Percentiles rank a stretch among this genome's conserved stretches.
phyloP scores from a whole-genome alignment of 2,888 invertebrate genomes.

The Cerastis leucographa region DNA sequence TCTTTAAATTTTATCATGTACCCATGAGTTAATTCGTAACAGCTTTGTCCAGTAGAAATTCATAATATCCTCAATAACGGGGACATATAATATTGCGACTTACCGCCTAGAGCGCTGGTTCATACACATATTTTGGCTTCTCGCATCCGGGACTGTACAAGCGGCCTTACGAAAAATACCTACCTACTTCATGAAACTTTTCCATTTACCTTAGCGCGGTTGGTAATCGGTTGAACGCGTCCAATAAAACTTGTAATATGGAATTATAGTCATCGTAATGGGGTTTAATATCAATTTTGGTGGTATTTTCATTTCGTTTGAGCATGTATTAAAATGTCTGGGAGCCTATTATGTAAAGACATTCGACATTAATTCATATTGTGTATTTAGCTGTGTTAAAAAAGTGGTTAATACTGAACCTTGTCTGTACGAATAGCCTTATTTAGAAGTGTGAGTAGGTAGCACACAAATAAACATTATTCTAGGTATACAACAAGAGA shows the following conservation, averaged over 20 bases:
- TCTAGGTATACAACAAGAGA: conserved; percentile 2
- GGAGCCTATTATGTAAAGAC: not conserved
- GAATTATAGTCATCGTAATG: conserved; percentile 27
- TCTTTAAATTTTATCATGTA: too few species aligned
- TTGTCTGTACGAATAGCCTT: not conserved
- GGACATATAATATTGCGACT: too few species aligned
- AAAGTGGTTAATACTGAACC: not conserved
- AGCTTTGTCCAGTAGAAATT: too few species aligned
- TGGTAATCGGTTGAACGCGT: conserved; percentile 19
- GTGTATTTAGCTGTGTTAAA: not conserved
- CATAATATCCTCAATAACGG: too few species aligned
- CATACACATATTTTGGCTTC: too few species aligned
- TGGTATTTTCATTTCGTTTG: conserved; percentile 15
- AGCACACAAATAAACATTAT: not conserved
- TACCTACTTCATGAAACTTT: not conserved
- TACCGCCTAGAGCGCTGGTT: too few species aligned
- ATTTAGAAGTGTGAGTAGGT: not conserved
- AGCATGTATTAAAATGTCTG: conserved; percentile 11
- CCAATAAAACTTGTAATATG: conserved; percentile 50
- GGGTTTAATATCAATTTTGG: conserved; percentile 25
- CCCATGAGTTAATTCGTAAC: too few species aligned
- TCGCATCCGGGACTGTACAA: too few species aligned
- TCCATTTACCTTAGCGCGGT: not conserved
- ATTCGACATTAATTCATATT: not conserved
- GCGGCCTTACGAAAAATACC: not conserved